Base-by-base conservation (phyloP, 2,797 vertebrate species). In the Premnoplex brunnescens region DNA sequence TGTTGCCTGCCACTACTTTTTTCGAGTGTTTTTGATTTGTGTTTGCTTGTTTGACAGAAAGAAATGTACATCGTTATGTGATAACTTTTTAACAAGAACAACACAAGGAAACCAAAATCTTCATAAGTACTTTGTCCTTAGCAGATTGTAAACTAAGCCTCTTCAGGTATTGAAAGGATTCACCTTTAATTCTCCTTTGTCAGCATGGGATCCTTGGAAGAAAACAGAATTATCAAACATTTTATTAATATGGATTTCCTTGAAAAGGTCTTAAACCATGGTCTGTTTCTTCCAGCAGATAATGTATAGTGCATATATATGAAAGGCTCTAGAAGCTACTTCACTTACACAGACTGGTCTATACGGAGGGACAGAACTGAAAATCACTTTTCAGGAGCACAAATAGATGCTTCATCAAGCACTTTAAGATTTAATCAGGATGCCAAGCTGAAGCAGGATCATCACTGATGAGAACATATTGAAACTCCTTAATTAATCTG, bases 401-500 rank as follows among this genome's bases (percentile, higher is more conserved):
- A 80, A 89, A 87, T 67, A 23, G 59, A 41, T 82, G 55, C 52
- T 91, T 85, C 67, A 62, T 88, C 66, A 58, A 88, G 36, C 10
- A 0, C 30, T 88, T 80, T 59, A 74, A 79, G 59, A 82, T 74
- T 93, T 91, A 93, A 85, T 89, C 84, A 87, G 72, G 16, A 48
- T 85, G 67, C 72, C 48, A 89, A 87, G 44, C n/a, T 67, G 71
- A 93, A 93, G 71, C 44, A 87, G 59, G 75, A 94, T 82, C 63
- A 63, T 67, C 67, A 67, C 72, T 79, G 79, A 85, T 76, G 78
- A 91, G 74, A 82, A 92, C 67, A 87, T 63, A 79, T 36, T 85
- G 78, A 89, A 94, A 92, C 26, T 56, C 52, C 59, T 71, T 91
- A 91, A 94, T 95, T 94, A 96, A 93, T 94, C 74, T 92, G 89